Conservation (phyloP, 2,888 invertebrate species). For the Ametastegia equiseti region DNA sequence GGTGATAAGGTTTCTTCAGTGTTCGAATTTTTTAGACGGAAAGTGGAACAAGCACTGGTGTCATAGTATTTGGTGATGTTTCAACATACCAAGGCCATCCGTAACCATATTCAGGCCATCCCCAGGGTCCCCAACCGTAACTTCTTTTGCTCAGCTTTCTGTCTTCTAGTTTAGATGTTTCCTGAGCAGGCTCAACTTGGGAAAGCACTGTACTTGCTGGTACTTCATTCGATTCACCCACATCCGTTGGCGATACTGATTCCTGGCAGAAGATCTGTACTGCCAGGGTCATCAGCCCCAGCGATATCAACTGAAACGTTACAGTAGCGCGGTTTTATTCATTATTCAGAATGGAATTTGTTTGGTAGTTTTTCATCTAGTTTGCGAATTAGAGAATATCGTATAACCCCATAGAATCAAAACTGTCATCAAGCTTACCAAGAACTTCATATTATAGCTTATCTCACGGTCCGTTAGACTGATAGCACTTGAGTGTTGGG, state of each 20-base stretch:
- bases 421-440: slow-evolving; percentile 60
- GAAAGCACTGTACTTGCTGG: slow-evolving; percentile 22
- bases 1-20: too few species aligned
- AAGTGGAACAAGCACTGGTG: neutral
- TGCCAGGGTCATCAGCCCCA: slow-evolving; percentile 58
- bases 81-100: slow-evolving; percentile 61
- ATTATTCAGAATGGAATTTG: neutral
- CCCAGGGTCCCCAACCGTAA: slow-evolving; percentile 59
- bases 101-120: slow-evolving; percentile 56
- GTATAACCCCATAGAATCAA: neutral
- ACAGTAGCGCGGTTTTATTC: neutral
- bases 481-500: slow-evolving; percentile 55
- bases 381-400: neutral
- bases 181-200: slow-evolving; percentile 21
- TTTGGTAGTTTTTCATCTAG: neutral
- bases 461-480: slow-evolving; percentile 57
- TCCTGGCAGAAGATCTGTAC: slow-evolving; percentile 52
- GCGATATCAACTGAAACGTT: slow-evolving; percentile 56
- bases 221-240: slow-evolving; percentile 46
- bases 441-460: slow-evolving; percentile 63
- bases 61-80: neutral
- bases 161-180: slow-evolving; percentile 50
- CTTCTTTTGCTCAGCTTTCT: slow-evolving; percentile 65
- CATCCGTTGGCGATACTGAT: slow-evolving; percentile 52
- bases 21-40: neutral